phyloP scores from a whole-genome alignment of 2,797 vertebrate species.

The Cetoscarus ocellatus region DNA sequence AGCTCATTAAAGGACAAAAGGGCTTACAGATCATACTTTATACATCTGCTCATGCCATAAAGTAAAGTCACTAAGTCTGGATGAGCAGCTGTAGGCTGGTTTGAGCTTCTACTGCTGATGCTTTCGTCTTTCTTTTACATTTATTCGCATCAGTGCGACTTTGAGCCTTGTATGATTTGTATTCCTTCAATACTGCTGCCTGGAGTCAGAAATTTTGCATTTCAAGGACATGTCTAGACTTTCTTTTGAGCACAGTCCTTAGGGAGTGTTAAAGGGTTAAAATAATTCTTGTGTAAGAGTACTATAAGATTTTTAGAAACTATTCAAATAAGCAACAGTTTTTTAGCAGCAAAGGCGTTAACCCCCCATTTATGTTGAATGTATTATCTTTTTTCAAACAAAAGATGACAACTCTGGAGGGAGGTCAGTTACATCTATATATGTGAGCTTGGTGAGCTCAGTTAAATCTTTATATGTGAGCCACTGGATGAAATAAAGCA shows the following conservation, averaged over 20 bases:
- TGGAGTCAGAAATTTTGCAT: constrained; percentile 13
- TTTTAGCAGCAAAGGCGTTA: too few relatives aligned
- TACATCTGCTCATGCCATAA: neutral
- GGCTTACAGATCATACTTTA: neutral
- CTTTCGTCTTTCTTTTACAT: neutral
- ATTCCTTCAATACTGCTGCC: constrained; percentile 8
- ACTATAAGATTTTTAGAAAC: neutral
- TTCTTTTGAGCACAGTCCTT: neutral
- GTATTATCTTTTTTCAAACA: constrained; percentile 20
- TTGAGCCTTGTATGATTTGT: constrained; percentile 20
- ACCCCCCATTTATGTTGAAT: neutral
- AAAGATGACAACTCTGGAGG: too few relatives aligned
- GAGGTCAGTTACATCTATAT: too few relatives aligned
- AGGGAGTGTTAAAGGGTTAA: neutral
- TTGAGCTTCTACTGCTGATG: neutral
- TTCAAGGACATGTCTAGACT: constrained; percentile 15
- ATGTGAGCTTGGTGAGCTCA: too few relatives aligned
- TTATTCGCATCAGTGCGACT: constrained; percentile 9
- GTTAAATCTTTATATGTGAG: too few relatives aligned
- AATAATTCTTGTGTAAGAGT: neutral
- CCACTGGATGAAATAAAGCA: too few relatives aligned
- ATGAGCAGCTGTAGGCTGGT: neutral
- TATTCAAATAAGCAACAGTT: constrained; percentile 1
- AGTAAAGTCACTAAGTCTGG: neutral
- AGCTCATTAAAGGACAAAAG: too few relatives aligned